Conservation (phyloP, 2,888 invertebrate genomes). For the Elegia similella region DNA sequence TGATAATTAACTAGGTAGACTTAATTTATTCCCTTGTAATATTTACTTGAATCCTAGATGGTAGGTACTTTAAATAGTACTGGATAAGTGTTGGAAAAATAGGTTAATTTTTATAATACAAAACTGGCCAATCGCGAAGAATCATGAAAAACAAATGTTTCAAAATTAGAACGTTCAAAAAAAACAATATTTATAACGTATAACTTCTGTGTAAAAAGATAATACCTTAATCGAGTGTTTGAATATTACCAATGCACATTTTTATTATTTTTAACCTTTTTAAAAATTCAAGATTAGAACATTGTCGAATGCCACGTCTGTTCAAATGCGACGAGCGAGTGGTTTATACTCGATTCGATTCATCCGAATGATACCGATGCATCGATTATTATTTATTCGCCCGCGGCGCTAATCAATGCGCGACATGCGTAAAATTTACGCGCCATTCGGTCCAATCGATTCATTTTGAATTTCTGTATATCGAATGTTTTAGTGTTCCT, state of each 20-base stretch:
- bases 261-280: too few relatives aligned
- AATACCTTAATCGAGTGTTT: too few relatives aligned
- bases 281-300: not conserved
- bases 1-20: not conserved
- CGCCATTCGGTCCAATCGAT: constrained; percentile 47
- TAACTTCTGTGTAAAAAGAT: too few relatives aligned
- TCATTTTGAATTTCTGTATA: constrained; percentile 33
- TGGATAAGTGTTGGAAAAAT: too few relatives aligned
- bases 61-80: too few relatives aligned
- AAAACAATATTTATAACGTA: too few relatives aligned
- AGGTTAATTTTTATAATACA: not conserved
- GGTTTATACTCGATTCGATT: constrained; percentile 51
- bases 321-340: constrained; percentile 40
- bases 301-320: constrained; percentile 17
- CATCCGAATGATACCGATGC: constrained; percentile 52
- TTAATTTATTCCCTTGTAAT: not conserved
- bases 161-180: too few relatives aligned
- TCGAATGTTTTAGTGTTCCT: constrained; percentile 1
- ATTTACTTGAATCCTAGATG: too few relatives aligned
- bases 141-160: not conserved
- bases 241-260: too few relatives aligned
- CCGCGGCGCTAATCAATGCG: constrained; percentile 67
- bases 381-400: constrained; percentile 67
- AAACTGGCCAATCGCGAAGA: not conserved
- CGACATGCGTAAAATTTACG: constrained; percentile 61